Evolutionary conservation across 1,140 invertebrate species (phyloP).

Genomic region (Drosophila nigromelanica): DNA sequence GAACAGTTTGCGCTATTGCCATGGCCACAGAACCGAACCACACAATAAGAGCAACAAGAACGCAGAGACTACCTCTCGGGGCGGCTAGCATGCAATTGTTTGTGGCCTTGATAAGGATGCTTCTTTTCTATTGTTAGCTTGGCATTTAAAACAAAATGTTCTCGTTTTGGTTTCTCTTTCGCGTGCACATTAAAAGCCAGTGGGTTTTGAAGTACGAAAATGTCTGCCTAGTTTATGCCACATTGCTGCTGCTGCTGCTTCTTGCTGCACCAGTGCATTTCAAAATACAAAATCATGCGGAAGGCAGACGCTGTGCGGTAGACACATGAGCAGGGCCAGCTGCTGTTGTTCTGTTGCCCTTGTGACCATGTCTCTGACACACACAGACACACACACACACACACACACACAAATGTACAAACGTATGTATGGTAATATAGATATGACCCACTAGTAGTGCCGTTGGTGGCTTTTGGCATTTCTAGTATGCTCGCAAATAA

Average conservation of each 20-base stretch:
- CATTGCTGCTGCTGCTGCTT: background rate
- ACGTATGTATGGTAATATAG: background rate
- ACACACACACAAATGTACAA: conserved; percentile 21
- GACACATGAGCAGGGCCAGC: conserved; percentile 42
- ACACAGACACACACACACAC: background rate
- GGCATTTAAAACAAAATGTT: conserved; percentile 76
- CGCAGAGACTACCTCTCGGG: conserved; percentile 1
- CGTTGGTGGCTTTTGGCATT: conserved; percentile 52
- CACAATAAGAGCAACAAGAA: conserved; percentile 34
- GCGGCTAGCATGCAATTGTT: conserved; percentile 47
- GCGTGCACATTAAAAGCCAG: conserved; percentile 56
- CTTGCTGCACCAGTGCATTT: conserved; percentile 68
- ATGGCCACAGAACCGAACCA: conserved; percentile 23
- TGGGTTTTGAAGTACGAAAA: conserved; percentile 62
- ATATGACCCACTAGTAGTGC: conserved; percentile 20
- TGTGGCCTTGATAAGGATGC: conserved; percentile 80
- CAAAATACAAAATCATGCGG: conserved; percentile 80
- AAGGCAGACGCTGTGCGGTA: conserved; percentile 69
- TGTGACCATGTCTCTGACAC: conserved; percentile 33
- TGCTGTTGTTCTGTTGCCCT: conserved; percentile 25
- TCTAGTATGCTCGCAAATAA: conserved; percentile 38
- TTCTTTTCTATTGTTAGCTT: conserved; percentile 81
- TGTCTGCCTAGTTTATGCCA: conserved; percentile 44
- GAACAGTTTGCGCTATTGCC: conserved; percentile 64
- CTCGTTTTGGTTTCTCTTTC: conserved; percentile 26